These are phyloP conservation scores for Microcebus jonahi DNA, from an alignment of 2,113 vertebrate genomes.

Conservation along the genomic window DNA sequence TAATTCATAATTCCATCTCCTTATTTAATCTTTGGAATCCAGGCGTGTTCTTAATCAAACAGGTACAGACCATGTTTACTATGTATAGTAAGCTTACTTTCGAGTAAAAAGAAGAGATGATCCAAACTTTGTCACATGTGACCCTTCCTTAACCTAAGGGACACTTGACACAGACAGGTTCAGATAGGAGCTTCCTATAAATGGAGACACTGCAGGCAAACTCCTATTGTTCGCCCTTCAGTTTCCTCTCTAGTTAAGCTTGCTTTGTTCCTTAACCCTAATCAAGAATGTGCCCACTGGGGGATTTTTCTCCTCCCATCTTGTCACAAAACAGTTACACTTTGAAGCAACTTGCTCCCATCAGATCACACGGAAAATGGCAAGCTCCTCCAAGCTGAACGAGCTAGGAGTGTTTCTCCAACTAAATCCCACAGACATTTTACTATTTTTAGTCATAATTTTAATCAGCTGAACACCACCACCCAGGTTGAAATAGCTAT, in stretches of 20 bases:
- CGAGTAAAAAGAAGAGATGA: conserved; percentile 85
- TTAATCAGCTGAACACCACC: background rate
- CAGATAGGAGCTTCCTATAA: conserved; percentile 72
- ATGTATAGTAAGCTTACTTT: conserved; percentile 89
- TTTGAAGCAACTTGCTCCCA: conserved; percentile 64
- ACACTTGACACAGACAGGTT: conserved; percentile 76
- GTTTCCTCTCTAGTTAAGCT: conserved; percentile 75
- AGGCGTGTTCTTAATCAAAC: conserved; percentile 87
- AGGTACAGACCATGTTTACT: conserved; percentile 88
- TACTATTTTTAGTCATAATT: conserved; percentile 31
- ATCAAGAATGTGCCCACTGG: conserved; percentile 61
- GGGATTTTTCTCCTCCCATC: conserved; percentile 72
- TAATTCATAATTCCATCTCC: conserved; percentile 92
- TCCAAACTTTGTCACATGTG: conserved; percentile 86
- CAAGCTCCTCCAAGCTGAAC: conserved; percentile 46
- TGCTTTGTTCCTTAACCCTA: conserved; percentile 72
- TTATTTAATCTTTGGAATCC: conserved; percentile 90
- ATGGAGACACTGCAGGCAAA: conserved; percentile 69
- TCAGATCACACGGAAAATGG: conserved; percentile 43
- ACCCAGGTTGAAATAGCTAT: background rate
- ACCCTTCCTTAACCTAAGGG: conserved; percentile 86
- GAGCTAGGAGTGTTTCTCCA: background rate
- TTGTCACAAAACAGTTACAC: conserved; percentile 59
- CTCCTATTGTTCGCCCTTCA: conserved; percentile 67
- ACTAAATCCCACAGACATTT: background rate